These are phyloP conservation scores for Drusus annulatus DNA, from an alignment of 1,140 invertebrate species.

Conservation along the genomic window DNA sequence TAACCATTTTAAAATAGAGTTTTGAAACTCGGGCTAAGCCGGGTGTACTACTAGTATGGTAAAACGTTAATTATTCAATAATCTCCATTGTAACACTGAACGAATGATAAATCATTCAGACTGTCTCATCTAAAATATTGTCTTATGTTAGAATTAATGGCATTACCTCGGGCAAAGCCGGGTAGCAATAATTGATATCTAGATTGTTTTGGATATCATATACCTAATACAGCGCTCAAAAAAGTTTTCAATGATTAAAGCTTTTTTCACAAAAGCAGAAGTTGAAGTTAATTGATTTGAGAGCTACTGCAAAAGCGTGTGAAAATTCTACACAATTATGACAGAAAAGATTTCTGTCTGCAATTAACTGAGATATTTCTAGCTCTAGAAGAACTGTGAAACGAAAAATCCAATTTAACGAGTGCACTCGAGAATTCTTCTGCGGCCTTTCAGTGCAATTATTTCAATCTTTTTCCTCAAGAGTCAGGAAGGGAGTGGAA, in stretches of 20 bases:
- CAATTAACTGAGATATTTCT: neutral
- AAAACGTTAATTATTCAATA: too few relatives aligned
- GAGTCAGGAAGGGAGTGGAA: too few relatives aligned
- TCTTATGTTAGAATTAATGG: too few relatives aligned
- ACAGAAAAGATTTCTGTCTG: neutral
- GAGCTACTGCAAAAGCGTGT: too few relatives aligned
- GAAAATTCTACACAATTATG: too few relatives aligned
- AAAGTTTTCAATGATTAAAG: neutral
- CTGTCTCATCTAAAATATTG: too few relatives aligned
- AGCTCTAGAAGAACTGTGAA: neutral
- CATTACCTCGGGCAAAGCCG: too few relatives aligned
- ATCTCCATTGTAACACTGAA: neutral
- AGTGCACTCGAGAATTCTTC: neutral
- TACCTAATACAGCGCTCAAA: too few relatives aligned
- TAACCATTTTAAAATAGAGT: too few relatives aligned
- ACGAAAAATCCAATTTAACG: slow-evolving; percentile 10
- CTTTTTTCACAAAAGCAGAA: neutral
- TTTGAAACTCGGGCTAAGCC: too few relatives aligned
- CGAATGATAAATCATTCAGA: neutral
- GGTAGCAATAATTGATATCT: neutral
- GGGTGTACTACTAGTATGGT: too few relatives aligned
- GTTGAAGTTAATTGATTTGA: neutral
- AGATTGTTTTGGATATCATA: neutral
- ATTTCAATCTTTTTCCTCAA: neutral
- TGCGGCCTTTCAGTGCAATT: neutral